These are phyloP conservation scores for Tiliacea citrago DNA, from an alignment of 2,888 invertebrate genomes.

Conservation along the genomic window DNA sequence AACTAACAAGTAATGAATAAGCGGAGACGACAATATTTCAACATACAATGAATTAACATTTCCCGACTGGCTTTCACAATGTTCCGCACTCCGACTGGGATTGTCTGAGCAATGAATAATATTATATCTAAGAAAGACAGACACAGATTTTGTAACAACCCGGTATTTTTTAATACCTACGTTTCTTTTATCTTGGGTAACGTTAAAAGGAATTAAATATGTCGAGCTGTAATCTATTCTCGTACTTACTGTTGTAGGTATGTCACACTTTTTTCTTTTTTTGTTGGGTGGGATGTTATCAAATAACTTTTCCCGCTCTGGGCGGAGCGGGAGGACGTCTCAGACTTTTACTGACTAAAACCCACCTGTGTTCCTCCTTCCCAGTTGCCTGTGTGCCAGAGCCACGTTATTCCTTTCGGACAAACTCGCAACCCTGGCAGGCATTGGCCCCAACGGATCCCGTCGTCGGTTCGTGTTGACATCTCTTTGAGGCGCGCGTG, in stretches of 20 bases:
- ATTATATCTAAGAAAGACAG: constrained; percentile 32
- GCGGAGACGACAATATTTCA: constrained; percentile 32
- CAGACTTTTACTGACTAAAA: too few species aligned
- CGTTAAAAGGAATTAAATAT: constrained; percentile 29
- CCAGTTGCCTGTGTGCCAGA: too few species aligned
- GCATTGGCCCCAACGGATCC: too few species aligned
- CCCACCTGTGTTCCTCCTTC: too few species aligned
- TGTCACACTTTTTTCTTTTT: too few species aligned
- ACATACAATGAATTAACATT: constrained; percentile 35
- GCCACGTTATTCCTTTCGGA: too few species aligned
- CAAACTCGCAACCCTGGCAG: too few species aligned
- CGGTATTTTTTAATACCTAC: constrained; percentile 12
- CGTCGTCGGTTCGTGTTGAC: too few species aligned
- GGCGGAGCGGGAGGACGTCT: too few species aligned
- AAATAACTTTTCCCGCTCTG: too few species aligned
- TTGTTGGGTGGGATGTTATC: too few species aligned
- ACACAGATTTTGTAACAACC: constrained; percentile 20
- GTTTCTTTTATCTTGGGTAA: constrained; percentile 30
- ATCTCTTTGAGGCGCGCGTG: too few species aligned
- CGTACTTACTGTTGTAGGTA: background rate
- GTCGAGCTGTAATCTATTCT: constrained; percentile 12
- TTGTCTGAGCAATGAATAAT: constrained; percentile 30
- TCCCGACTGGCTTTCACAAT: constrained; percentile 20
- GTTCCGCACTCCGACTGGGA: constrained; percentile 5
- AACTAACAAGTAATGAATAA: constrained; percentile 38